Conservation (phyloP, 1,140 invertebrate genomes). For the Calephelis virginiensis region DNA sequence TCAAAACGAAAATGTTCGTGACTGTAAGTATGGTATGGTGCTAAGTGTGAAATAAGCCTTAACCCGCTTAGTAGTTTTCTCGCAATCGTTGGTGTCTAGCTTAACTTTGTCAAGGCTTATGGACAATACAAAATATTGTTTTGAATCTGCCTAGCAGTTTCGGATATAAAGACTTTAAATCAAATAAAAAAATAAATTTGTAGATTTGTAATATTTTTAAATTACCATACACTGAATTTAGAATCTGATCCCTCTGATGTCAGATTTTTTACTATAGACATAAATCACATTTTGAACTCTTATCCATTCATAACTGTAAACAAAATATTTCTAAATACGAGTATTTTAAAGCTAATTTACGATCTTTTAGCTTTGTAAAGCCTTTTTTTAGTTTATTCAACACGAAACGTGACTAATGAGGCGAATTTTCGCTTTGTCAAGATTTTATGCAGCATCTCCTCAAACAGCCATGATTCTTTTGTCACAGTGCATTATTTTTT, state of each 20-base stretch:
- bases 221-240: too few relatives aligned
- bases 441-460: constrained; percentile 44
- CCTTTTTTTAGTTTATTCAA: constrained; percentile 31
- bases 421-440: constrained; percentile 48
- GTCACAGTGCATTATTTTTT: constrained; percentile 67
- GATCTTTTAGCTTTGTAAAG: constrained; percentile 33
- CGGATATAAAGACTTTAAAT: too few relatives aligned
- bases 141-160: too few relatives aligned
- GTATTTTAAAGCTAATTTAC: constrained; percentile 34
- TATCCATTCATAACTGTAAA: constrained; percentile 3
- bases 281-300: constrained; percentile 14
- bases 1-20: too few relatives aligned
- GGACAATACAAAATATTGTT: too few relatives aligned
- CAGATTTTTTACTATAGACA: not conserved
- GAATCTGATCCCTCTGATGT: not conserved
- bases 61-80: too few relatives aligned
- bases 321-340: constrained; percentile 37
- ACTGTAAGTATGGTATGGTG: too few relatives aligned
- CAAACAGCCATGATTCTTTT: constrained; percentile 42
- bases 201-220: too few relatives aligned
- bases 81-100: too few relatives aligned
- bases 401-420: constrained; percentile 67
- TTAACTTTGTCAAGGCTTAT: too few relatives aligned
- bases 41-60: too few relatives aligned
- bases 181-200: too few relatives aligned